These are phyloP conservation scores for Drosophila truncata DNA, from an alignment of 1,140 invertebrate genomes.

Conservation along the genomic window DNA sequence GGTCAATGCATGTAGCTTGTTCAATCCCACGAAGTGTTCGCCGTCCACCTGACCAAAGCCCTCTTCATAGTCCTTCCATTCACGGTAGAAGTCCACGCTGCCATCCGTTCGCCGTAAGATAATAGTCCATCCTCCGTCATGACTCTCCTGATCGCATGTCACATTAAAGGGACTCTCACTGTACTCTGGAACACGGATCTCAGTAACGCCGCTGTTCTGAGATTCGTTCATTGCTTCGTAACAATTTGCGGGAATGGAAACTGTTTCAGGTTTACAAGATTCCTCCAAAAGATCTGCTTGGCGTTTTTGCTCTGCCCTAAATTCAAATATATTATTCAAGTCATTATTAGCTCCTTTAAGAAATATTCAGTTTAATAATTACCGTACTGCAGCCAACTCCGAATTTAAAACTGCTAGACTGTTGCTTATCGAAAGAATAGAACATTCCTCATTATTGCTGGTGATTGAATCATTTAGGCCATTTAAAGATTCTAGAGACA, in stretches of 20 bases:
- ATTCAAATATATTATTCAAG: too few species aligned
- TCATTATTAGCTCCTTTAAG: background rate
- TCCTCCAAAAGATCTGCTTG: constrained; percentile 1
- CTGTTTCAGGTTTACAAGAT: background rate
- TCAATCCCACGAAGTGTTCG: constrained; percentile 4
- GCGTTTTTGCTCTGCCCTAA: background rate
- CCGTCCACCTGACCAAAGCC: background rate
- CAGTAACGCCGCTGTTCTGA: background rate
- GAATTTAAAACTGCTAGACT: background rate
- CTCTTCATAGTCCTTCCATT: constrained; percentile 2
- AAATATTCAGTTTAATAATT: background rate
- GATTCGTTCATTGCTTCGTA: background rate
- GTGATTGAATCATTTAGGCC: background rate
- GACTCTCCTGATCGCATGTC: background rate
- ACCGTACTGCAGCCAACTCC: background rate
- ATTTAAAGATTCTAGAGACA: background rate
- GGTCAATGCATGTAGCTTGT: background rate
- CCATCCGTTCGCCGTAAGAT: constrained; percentile 1
- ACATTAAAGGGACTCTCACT: background rate
- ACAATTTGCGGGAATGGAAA: background rate
- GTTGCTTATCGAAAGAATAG: background rate
- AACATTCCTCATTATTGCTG: background rate
- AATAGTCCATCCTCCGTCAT: background rate
- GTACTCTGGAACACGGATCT: constrained; percentile 1
- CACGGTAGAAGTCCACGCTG: background rate